These are phyloP conservation scores for Stegophylla sp. DNA, from an alignment of 2,888 invertebrate genomes.

Conservation along the genomic window DNA sequence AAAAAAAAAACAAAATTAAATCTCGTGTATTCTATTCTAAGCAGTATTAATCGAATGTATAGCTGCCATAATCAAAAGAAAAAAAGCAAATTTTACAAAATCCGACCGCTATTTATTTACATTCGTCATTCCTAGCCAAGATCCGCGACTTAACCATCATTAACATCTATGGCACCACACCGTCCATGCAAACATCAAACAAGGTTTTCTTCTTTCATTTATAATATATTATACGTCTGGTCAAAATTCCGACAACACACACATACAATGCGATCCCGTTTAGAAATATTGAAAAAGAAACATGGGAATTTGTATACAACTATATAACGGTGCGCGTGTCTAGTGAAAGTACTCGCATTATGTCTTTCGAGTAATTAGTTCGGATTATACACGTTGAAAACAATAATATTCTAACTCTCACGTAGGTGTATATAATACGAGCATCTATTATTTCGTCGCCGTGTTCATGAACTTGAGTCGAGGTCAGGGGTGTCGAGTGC, in stretches of 20 bases:
- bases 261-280: not conserved
- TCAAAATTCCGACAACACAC: not conserved
- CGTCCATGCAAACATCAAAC: not conserved
- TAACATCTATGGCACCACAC: not conserved
- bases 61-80: too few relatives aligned
- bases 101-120: too few relatives aligned
- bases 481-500: constrained; percentile 21
- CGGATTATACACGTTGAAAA: not conserved
- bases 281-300: not conserved
- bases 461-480: constrained; percentile 44
- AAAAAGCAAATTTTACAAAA: too few relatives aligned
- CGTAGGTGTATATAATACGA: not conserved
- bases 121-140: too few relatives aligned
- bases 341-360: constrained; percentile 23
- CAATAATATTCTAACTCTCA: constrained; percentile 9
- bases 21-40: too few relatives aligned
- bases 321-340: not conserved
- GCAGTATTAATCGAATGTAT: too few relatives aligned
- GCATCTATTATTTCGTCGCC: not conserved
- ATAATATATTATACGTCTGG: not conserved
- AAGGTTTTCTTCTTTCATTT: not conserved
- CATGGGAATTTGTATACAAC: constrained; percentile 9
- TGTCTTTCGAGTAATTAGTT: constrained; percentile 9
- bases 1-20: too few relatives aligned
- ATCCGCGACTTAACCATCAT: not conserved